Evolutionary conservation across 2,797 vertebrate genomes (phyloP).

Genomic region (Protonibea diacanthus): DNA sequence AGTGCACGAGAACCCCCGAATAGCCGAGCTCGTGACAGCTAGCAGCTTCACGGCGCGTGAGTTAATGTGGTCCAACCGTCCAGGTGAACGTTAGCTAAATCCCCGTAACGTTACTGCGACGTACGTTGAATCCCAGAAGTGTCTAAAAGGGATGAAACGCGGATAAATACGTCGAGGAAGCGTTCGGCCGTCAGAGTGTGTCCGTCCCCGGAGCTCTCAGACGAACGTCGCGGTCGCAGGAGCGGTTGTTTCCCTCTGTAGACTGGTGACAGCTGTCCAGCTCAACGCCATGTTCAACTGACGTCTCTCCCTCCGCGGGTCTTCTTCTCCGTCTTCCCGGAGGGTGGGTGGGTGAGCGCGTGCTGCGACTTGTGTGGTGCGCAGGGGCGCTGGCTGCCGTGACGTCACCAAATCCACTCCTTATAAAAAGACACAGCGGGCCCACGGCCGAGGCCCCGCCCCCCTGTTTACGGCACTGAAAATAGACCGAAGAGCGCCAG

Average conservation of each 20-base stretch:
- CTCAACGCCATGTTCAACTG: constrained; percentile 71
- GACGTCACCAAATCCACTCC: constrained; percentile 75
- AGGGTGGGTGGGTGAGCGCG: constrained; percentile 49
- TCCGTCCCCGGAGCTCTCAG: constrained; percentile 10
- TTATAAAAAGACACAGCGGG: background rate
- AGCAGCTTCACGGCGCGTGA: background rate
- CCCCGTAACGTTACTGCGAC: background rate
- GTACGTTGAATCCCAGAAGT: constrained; percentile 1
- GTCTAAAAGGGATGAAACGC: constrained; percentile 2
- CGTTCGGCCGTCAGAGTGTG: background rate
- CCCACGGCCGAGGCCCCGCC: constrained; percentile 51
- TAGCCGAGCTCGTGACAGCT: background rate
- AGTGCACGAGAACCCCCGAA: constrained; percentile 3
- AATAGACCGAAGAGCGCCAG: constrained; percentile 40
- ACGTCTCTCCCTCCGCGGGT: constrained; percentile 11
- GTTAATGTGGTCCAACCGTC: background rate
- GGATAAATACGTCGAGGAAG: background rate
- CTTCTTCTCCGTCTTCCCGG: constrained; percentile 18
- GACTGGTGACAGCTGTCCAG: constrained; percentile 35
- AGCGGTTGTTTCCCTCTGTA: constrained; percentile 13
- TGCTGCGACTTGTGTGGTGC: constrained; percentile 60
- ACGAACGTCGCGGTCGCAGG: background rate
- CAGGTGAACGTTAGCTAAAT: constrained; percentile 21
- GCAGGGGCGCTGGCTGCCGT: constrained; percentile 83
- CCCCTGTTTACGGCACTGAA: constrained; percentile 35